phyloP scores from a whole-genome alignment of 1,140 invertebrate species.

The Diabrotica undecimpunctata region DNA sequence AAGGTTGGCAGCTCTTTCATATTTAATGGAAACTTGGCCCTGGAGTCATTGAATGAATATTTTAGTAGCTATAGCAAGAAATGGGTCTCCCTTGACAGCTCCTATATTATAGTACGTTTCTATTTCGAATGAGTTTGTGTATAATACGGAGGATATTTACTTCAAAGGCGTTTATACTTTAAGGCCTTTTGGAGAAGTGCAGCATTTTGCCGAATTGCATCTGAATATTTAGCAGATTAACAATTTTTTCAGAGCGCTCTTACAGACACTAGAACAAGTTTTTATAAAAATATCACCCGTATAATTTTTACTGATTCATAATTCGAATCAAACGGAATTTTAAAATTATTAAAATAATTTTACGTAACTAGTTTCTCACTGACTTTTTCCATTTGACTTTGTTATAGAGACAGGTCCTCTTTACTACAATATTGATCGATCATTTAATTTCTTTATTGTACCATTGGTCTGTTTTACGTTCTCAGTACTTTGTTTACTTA shows the following conservation, averaged over 20 bases:
- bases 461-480: too few species aligned
- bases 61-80: slow-evolving; percentile 21
- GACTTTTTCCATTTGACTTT: too few species aligned
- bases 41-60: slow-evolving; percentile 30
- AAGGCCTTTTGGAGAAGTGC: background rate
- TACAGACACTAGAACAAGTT: too few species aligned
- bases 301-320: too few species aligned
- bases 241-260: background rate
- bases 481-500: too few species aligned
- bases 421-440: too few species aligned
- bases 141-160: background rate
- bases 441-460: too few species aligned
- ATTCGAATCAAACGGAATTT: too few species aligned
- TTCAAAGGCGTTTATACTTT: background rate
- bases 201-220: background rate
- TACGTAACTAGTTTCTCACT: too few species aligned
- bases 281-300: too few species aligned
- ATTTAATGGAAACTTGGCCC: slow-evolving; percentile 26
- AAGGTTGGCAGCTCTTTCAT: slow-evolving; percentile 22
- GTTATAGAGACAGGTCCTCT: too few species aligned
- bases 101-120: slow-evolving; percentile 17
- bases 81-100: slow-evolving; percentile 26
- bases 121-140: slow-evolving; percentile 8
- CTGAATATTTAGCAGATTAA: background rate
- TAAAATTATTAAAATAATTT: too few species aligned